Evolutionary conservation across 2,113 vertebrate species (phyloP), one percentile per base, ranked within the genome.

Genomic region (Oncorhynchus tshawytscha): DNA sequence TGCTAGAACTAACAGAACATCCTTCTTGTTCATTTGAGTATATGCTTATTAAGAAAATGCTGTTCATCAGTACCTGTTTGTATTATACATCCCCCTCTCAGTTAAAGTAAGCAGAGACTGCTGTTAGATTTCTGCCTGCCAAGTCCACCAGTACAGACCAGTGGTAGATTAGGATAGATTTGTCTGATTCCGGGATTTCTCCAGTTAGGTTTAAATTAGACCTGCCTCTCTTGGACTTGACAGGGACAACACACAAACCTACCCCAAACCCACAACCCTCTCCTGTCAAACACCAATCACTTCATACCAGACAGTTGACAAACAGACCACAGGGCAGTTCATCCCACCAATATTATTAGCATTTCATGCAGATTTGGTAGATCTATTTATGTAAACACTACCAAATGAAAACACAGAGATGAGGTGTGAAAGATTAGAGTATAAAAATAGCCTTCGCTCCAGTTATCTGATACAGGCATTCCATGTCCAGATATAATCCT

Each of bases 131-230:
- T 49, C 60, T 24, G 62, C 39, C 62, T 66, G 62, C n/a, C n/a
- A 16, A 65, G 45, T 67, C 34, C 45, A 68, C 45, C 45, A 68
- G 45, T 11, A 2, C n/a, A 29, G 12, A 34, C 31, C 59, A 16
- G 6, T 7, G 34, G 34, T 65, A 48, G 20, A 54, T 18, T 2
- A 67, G 59, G 12, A 11, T 20, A 67, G 75, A 66, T 51, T 57
- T 67, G 54, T 67, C 59, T 77, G 27, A 65, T 70, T 22, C 18
- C 13, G 20, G 60, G 60, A 77, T 76, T 70, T 70, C 22, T 4
- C 18, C 13, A 18, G 15, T 25, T 2, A 25, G 31, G 39, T 16
- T 27, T 15, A 57, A 29, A 29, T 34, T n/a, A 68, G 71, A 49
- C 31, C 68, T 69, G 7, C 68, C 24, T 59, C 51, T 70, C 54